Base-by-base conservation (phyloP, 2,888 invertebrate genomes). In the Steinernema scapterisci region DNA sequence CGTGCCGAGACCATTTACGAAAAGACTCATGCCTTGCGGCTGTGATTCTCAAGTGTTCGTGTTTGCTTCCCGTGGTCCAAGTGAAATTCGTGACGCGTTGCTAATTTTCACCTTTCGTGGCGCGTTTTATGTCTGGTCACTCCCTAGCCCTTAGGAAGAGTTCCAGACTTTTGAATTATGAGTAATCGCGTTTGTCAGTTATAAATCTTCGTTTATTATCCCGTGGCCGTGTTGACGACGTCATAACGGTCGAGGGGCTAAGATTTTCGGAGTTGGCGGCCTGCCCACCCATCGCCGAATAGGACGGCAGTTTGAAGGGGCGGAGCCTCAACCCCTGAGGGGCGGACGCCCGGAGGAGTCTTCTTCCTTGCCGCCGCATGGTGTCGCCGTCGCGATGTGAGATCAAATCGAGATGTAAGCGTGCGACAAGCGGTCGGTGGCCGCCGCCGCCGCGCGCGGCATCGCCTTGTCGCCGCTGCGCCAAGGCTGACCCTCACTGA, bases 331-430 rank as follows among this genome's bases (percentile, higher is more conserved):
- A 11, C 27, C 31, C 63, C 63, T 63, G 63, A 63, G 63, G 63
- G 63, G 63, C 63, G 63, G 63, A 63, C 63, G 63, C 27, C 63
- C 63, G 38, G 38, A 38, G 63, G 63, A 63, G 31, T 63, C 63
- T 31, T 31, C 38, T 38, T 63, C 38, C 38, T 9, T 9, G 38
- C 38, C 48, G 63, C 31, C 27, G 63, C 63, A 31, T 63, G 54
- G 54, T 23, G 54, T 23, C 21, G 63, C 27, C 63, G 63, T 27
- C 31, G 63, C 63, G 63, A 63, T 25, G 63, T 63, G 63, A 63
- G 63, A 63, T 63, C 63, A 63, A 63, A 63, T 63, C 63, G 27
- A 63, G 63, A 63, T 63, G 63, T 38, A 63, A 63, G 63, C 63
- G 63, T 63, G 63, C 63, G 63, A 63, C 63, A 63, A 63, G 63